These are phyloP conservation scores for Pollimyrus isidori DNA, from an alignment of 2,113 vertebrate species.

Conservation along the genomic window DNA sequence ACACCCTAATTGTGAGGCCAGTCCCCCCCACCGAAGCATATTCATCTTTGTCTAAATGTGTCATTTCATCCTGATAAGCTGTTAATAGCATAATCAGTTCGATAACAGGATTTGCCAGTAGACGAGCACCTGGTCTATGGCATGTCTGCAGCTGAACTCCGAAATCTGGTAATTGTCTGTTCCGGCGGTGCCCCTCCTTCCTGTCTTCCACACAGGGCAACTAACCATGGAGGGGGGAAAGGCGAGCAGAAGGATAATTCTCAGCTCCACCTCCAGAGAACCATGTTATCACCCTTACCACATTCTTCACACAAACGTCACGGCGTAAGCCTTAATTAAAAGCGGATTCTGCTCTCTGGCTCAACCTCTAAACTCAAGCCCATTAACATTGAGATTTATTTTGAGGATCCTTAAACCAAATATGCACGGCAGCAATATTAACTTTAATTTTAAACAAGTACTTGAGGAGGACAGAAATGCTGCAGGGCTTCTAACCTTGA, in stretches of 20 bases:
- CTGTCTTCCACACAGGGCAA: not conserved
- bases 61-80: conserved; percentile 27
- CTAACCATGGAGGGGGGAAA: not conserved
- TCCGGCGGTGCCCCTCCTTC: not conserved
- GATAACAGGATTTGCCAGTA: conserved; percentile 23
- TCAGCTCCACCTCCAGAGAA: not conserved
- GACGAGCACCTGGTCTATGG: conserved; percentile 14
- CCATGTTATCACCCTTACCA: not conserved
- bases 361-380: not conserved
- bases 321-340: not conserved
- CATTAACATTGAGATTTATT: not conserved
- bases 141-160: conserved; percentile 22
- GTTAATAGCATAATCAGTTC: conserved; percentile 25
- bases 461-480: not conserved
- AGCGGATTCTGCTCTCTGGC: not conserved
- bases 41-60: conserved; percentile 22
- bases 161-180: conserved; percentile 27
- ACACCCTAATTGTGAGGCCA: not conserved
- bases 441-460: not conserved
- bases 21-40: conserved; percentile 15
- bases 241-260: not conserved
- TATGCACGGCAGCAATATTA: not conserved
- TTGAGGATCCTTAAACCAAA: not conserved
- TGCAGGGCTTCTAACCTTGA: not conserved
- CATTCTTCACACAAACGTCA: not conserved